Evolutionary conservation across 2,888 invertebrate genomes (phyloP).

Genomic region (Dicyrtoma fusca): DNA sequence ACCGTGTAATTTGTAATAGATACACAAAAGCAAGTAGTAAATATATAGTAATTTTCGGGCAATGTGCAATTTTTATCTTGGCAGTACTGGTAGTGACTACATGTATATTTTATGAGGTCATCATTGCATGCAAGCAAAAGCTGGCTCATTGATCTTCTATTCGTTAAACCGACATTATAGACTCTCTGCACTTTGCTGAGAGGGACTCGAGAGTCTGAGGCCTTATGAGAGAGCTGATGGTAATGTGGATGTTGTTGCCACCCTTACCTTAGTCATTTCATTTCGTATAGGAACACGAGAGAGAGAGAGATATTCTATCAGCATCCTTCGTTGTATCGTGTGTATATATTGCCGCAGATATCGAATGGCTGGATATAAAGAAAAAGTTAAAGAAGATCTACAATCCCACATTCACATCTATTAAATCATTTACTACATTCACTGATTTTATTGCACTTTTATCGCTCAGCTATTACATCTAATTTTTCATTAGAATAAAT

Average conservation of each 20-base stretch:
- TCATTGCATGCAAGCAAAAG: conserved; percentile 26
- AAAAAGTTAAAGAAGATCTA: background rate
- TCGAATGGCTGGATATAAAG: too few species aligned
- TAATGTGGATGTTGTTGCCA: too few species aligned
- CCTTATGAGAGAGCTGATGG: too few species aligned
- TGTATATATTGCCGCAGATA: too few species aligned
- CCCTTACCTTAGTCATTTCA: too few species aligned
- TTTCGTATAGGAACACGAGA: too few species aligned
- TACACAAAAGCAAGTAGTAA: background rate
- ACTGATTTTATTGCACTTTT: conserved; percentile 34
- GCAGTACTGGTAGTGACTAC: too few species aligned
- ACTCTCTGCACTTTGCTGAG: background rate
- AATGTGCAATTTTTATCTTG: conserved; percentile 22
- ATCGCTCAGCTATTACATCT: conserved; percentile 29
- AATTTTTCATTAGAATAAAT: conserved; percentile 34
- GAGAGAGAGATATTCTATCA: too few species aligned
- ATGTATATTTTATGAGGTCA: conserved; percentile 29
- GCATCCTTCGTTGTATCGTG: too few species aligned
- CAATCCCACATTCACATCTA: conserved; percentile 10
- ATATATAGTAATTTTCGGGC: background rate
- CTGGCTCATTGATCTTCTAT: conserved; percentile 20
- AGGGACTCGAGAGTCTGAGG: too few species aligned
- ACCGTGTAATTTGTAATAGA: conserved; percentile 13
- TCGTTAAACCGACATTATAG: conserved; percentile 11
- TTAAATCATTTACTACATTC: conserved; percentile 13